phyloP scores from a whole-genome alignment of 2,797 vertebrate species.

The Macropodus opercularis region DNA sequence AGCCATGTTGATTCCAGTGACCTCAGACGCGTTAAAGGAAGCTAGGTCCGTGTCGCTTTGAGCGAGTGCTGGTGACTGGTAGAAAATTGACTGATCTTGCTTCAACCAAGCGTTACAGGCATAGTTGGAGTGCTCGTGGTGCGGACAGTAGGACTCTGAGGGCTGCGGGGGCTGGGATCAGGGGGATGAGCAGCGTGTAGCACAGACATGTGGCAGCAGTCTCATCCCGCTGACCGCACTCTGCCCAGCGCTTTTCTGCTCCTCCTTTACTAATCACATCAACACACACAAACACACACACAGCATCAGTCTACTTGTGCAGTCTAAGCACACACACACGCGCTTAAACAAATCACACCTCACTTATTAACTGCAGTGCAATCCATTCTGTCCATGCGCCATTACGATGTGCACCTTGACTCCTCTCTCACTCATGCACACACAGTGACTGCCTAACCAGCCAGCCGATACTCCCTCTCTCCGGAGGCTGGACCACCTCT shows the following conservation, averaged over 20 bases:
- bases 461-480: slow-evolving; percentile 43
- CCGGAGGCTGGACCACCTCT: slow-evolving; percentile 62
- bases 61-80: slow-evolving; percentile 40
- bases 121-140: slow-evolving; percentile 15
- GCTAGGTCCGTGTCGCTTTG: slow-evolving; percentile 10
- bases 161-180: slow-evolving; percentile 33
- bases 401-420: slow-evolving; percentile 11
- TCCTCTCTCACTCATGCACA: slow-evolving; percentile 1
- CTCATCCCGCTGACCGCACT: slow-evolving; percentile 18
- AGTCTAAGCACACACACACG: slow-evolving; percentile 15
- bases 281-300: background rate
- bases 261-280: background rate
- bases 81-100: slow-evolving; percentile 23
- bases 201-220: slow-evolving; percentile 36
- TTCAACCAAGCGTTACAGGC: slow-evolving; percentile 34
- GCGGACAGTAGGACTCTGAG: slow-evolving; percentile 26
- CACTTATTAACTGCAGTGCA: slow-evolving; percentile 22
- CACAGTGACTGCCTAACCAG: slow-evolving; percentile 28
- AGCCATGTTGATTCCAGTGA: background rate
- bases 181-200: slow-evolving; percentile 30
- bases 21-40: slow-evolving; percentile 2
- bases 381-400: slow-evolving; percentile 13
- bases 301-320: background rate
- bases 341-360: slow-evolving; percentile 24
- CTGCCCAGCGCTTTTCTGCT: slow-evolving; percentile 3